These are phyloP conservation scores for Miltochrista miniata DNA, from an alignment of 2,888 invertebrate species.

Conservation along the genomic window DNA sequence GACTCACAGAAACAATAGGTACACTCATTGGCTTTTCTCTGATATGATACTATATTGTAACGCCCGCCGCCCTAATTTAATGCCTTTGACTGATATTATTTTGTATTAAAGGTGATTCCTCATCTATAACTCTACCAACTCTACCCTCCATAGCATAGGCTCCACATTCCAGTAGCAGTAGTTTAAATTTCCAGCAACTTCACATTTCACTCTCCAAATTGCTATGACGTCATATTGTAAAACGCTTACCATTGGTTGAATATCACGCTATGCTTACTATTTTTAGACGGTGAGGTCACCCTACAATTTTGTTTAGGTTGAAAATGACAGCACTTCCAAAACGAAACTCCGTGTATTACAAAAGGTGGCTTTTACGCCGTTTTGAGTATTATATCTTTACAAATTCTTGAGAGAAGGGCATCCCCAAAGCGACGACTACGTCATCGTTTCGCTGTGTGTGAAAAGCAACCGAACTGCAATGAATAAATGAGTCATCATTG, in stretches of 20 bases:
- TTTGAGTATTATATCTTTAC: slow-evolving; percentile 42
- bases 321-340: slow-evolving; percentile 47
- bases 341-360: slow-evolving; percentile 47
- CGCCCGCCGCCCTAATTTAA: no score
- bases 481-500: slow-evolving; percentile 73
- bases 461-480: slow-evolving; percentile 50
- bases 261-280: slow-evolving; percentile 67
- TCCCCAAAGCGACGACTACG: slow-evolving; percentile 74
- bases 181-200: slow-evolving; percentile 1
- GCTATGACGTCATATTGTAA: slow-evolving; percentile 54
- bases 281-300: slow-evolving; percentile 74
- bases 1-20: no score
- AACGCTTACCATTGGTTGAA: slow-evolving; percentile 59
- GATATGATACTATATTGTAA: no score
- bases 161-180: no score
- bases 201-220: slow-evolving; percentile 16
- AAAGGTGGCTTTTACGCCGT: slow-evolving; percentile 60
- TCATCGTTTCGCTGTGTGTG: slow-evolving; percentile 50
- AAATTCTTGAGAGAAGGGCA: slow-evolving; percentile 77
- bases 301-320: slow-evolving; percentile 55
- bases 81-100: no score
- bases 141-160: no score
- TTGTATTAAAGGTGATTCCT: no score
- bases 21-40: no score
- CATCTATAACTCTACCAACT: no score